Conservation (phyloP, 1,140 invertebrate genomes). For the Lucilia cuprina region DNA sequence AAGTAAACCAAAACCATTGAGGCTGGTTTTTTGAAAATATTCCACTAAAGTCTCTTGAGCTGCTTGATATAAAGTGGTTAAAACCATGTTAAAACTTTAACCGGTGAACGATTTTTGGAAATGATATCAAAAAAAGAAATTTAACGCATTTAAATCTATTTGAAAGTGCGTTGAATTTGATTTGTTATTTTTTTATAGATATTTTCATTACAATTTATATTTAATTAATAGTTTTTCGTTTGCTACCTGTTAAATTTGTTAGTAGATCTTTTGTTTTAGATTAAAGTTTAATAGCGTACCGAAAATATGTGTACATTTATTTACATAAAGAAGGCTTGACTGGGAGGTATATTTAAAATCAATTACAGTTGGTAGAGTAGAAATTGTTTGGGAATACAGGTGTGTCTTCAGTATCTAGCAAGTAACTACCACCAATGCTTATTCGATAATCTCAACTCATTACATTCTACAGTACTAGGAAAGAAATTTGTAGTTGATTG, state of each 20-base stretch:
- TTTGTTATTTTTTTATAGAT: neutral
- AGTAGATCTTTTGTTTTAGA: neutral
- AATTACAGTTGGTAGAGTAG: no score
- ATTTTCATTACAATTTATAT: neutral
- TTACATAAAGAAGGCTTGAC: neutral
- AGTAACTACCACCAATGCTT: no score
- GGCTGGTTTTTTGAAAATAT: slow-evolving; percentile 39
- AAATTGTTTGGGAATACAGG: no score
- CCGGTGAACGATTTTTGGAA: neutral
- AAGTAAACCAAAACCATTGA: slow-evolving; percentile 36
- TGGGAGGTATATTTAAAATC: no score
- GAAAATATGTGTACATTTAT: neutral
- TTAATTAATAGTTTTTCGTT: neutral
- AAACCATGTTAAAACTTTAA: neutral
- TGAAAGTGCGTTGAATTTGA: neutral
- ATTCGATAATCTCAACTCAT: no score
- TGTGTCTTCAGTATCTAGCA: no score
- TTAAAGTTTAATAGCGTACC: neutral
- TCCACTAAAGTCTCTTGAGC: slow-evolving; percentile 29
- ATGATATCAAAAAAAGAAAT: neutral
- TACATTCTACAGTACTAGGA: no score
- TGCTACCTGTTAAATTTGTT: neutral
- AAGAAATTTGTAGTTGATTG: no score
- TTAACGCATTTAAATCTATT: neutral
- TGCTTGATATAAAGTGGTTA: slow-evolving; percentile 6